Evolutionary conservation across 1,140 invertebrate species (phyloP), one percentile per base, ranked within the genome.

Genomic region (Parapsyche elsis): DNA sequence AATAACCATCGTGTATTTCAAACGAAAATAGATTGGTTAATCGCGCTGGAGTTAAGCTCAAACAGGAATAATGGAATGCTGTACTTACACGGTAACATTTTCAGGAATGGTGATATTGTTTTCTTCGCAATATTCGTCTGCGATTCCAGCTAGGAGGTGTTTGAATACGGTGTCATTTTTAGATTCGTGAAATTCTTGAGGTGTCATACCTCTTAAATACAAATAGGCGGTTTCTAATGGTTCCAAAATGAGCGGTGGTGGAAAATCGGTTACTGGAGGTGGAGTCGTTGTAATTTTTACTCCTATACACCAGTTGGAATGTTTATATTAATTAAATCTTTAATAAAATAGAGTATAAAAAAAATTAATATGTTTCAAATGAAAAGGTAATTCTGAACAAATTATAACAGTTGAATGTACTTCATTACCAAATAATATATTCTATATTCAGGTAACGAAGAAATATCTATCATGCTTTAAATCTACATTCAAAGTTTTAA

Each of bases 51-150:
- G n/a, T n/a, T n/a, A n/a, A n/a, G n/a, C n/a, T 64, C 16, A 19
- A 19, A 64, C 16, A 19, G 5, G 16, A 16, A 7, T 19, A 64
- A 64, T 9, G 9, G 21, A 64, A 64, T 23, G 16, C 59, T 64
- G n/a, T 64, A 81, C 82, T 83, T 74, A 83, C 82, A 83, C 45
- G 0, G 59, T 80, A 0, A 83, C 12, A 53, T 83, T 80, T 57
- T 70, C 73, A 9, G 76, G 77, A 9, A 81, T 71, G 0, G 77
- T 81, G 53, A 83, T 83, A 16, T 81, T 81, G n/a, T 83, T 79
- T 38, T 77, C 38, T 0, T 26, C 14, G 45, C 82, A 83, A 64
- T 79, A 83, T 5, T 30, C 21, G 16, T 83, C 79, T 9, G 82
- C 78, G 12, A 81, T 71, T 5, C 5, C 0, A 14, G 80, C 80